Percentiles rank a stretch among this genome's conserved stretches.
Conservation (phyloP, 2,113 vertebrate species). For the Hypomesus transpacificus region DNA sequence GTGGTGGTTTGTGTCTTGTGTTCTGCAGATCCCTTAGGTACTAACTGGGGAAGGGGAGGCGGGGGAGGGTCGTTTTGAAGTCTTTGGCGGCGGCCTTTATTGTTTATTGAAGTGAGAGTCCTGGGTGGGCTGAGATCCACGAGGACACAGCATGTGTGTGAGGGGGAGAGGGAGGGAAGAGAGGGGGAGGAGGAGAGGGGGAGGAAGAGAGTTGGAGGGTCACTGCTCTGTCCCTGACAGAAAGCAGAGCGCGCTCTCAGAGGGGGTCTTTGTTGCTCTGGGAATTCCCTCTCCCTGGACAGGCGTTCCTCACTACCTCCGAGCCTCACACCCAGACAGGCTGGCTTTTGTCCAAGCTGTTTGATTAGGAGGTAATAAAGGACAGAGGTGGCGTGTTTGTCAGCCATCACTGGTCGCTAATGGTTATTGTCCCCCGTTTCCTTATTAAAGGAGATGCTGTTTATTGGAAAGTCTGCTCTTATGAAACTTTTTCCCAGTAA, state of each 20-base stretch:
- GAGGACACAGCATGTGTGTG: not conserved
- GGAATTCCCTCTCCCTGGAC: not conserved
- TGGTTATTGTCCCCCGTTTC: not conserved
- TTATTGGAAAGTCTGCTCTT: not conserved
- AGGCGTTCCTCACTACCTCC: not conserved
- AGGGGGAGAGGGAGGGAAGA: not conserved
- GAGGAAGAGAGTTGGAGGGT: not conserved
- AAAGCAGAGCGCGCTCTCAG: slow-evolving; percentile 1
- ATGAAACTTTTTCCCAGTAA: not conserved
- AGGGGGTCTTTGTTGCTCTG: not conserved
- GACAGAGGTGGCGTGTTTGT: not conserved
- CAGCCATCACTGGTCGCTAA: not conserved
- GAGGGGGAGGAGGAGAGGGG: not conserved
- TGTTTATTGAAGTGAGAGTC: slow-evolving; percentile 13
- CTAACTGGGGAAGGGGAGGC: too few species aligned
- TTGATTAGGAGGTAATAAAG: not conserved
- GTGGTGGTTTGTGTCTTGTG: not conserved
- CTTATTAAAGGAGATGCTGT: not conserved
- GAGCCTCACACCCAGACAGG: not conserved
- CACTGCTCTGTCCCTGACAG: slow-evolving; percentile 3
- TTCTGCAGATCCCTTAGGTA: not conserved
- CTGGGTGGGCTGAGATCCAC: slow-evolving; percentile 7
- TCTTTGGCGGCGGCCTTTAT: not conserved
- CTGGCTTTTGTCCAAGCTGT: not conserved
- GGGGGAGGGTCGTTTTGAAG: not conserved